Conservation (phyloP, 2,113 vertebrate genomes). For the Pteronura brasiliensis region DNA sequence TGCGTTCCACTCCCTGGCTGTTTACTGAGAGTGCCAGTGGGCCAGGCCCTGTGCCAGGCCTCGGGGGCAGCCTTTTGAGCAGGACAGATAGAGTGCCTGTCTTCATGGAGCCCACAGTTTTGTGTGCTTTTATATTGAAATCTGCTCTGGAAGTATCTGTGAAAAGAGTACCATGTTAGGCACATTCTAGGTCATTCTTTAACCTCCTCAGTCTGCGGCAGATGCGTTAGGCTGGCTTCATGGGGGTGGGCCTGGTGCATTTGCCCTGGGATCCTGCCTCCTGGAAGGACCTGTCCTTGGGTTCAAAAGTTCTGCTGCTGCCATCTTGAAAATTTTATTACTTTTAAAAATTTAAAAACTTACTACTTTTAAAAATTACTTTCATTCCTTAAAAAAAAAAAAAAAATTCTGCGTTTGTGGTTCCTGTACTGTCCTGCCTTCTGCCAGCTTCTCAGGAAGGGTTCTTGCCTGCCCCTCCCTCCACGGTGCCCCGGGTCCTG, state of each 20-base stretch:
- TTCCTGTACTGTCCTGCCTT: background rate
- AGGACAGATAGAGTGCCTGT: background rate
- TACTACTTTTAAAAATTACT: background rate
- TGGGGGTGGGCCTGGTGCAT: background rate
- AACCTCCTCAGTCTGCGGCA: background rate
- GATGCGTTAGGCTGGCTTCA: fast-evolving
- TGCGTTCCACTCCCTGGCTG: background rate
- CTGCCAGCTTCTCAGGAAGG: background rate
- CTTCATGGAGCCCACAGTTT: background rate
- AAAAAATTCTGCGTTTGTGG: too few species aligned
- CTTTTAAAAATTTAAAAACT: background rate
- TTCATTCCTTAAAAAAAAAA: background rate
- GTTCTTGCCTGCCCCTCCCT: fast-evolving
- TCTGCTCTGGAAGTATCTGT: background rate
- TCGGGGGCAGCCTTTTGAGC: too few species aligned
- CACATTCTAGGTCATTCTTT: background rate
- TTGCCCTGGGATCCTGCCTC: too few species aligned
- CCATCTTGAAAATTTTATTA: background rate
- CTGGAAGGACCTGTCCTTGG: background rate
- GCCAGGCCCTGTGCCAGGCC: background rate
- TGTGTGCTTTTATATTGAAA: background rate
- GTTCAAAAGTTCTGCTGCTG: background rate
- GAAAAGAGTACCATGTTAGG: background rate
- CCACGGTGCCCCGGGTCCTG: fast-evolving
- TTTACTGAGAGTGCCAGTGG: fast-evolving